Conservation (phyloP, 2,797 vertebrate genomes). For the Bufotes viridis region DNA sequence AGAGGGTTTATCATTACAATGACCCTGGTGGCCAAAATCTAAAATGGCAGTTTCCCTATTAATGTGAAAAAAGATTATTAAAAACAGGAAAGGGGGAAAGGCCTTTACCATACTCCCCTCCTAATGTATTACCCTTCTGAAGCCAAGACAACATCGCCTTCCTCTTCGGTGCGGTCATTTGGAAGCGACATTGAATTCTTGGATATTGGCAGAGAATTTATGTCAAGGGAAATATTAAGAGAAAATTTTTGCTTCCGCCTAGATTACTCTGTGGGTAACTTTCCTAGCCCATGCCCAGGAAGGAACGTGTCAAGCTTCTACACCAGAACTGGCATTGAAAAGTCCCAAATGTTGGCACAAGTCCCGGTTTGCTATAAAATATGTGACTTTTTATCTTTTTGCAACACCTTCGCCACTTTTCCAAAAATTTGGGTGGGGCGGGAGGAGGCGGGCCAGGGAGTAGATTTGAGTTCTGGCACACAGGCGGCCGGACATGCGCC, state of each 20-base stretch:
- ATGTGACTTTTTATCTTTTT: too few species aligned
- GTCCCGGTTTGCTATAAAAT: too few species aligned
- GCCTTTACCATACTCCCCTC: background rate
- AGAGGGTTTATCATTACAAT: background rate
- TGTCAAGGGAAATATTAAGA: constrained; percentile 1
- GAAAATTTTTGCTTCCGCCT: constrained; percentile 11
- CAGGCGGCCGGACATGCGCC: too few species aligned
- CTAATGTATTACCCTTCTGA: background rate
- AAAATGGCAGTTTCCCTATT: background rate
- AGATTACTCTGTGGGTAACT: background rate
- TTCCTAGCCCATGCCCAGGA: constrained; percentile 18
- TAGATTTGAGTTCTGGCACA: too few species aligned
- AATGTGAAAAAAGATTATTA: background rate
- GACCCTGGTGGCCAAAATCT: background rate
- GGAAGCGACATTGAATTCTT: background rate
- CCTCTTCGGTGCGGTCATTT: background rate
- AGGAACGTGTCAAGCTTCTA: constrained; percentile 20
- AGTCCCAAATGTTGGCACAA: background rate
- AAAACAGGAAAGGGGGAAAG: constrained; percentile 21
- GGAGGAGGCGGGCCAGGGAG: too few species aligned
- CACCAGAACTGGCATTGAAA: background rate
- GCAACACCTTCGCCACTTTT: too few species aligned
- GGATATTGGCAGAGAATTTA: background rate
- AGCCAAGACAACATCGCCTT: constrained; percentile 10
- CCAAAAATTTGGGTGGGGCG: too few species aligned